Evolutionary conservation across 2,113 vertebrate species (phyloP), one percentile per base, ranked within the genome.

Genomic region (Lucifuga dentata): DNA sequence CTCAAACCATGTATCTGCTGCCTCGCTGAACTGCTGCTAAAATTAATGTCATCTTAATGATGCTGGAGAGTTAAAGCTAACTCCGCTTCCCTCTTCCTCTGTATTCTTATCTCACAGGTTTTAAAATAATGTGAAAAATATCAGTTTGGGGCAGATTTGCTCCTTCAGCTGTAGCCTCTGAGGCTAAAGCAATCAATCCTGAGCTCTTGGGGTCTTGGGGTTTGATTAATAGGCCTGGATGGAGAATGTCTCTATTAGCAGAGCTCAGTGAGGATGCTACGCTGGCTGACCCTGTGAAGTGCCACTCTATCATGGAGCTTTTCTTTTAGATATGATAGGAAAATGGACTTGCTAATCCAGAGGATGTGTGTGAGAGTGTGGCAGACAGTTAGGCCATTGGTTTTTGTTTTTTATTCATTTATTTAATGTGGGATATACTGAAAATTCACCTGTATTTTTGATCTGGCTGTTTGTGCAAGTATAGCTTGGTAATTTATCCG

Each of bases 211-310:
- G 45, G 26, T 67, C 41, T 33, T 16, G 3, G 19, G 23, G 68
- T 65, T 73, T 80, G 76, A 78, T 80, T 78, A 80, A 83, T 77
- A 46, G 49, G 55, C 26, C 58, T 35, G n/a, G 53, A 75, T 49
- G 58, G 59, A 73, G 62, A 68, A 65, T 11, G 16, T 61, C 66
- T 75, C 57, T 24, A 57, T 83, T 77, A 71, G 51, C 46, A 52
- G 33, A 53, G 67, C 36, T 50, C 15, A 33, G 59, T 38, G 68
- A 49, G 55, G 53, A 15, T 57, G 49, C 19, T 53, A 46, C 60
- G 36, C 67, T 35, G 35, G 35, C 26, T 66, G 78, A 76, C 78
- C 74, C 67, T 11, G 45, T 46, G 38, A 48, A 64, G 64, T 44
- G 45, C 17, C 50, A 23, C 32, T 45, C 55, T 70, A 48, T 78